Conservation (phyloP, 2,797 vertebrate genomes). For the Chrysocyon brachyurus region DNA sequence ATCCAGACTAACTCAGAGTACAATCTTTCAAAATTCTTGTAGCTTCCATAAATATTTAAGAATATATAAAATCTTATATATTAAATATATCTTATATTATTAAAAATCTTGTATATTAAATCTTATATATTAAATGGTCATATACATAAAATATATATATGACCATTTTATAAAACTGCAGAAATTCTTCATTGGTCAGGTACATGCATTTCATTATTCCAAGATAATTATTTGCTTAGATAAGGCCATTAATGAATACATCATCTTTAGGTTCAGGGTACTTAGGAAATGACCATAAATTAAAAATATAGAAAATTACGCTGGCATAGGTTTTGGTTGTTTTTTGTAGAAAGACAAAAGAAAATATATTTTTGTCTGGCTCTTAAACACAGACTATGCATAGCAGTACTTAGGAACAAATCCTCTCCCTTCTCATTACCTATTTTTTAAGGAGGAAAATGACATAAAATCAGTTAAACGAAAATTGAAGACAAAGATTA, state of each 20-base stretch:
- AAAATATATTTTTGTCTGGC: neutral
- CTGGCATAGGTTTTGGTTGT: neutral
- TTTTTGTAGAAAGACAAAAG: conserved; percentile 40
- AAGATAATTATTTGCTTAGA: conserved; percentile 12
- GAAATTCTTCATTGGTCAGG: conserved; percentile 19
- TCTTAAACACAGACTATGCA: conserved; percentile 51
- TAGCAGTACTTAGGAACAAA: conserved; percentile 26
- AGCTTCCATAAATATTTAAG: neutral
- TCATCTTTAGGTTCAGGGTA: neutral
- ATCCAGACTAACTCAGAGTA: neutral
- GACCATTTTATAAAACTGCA: conserved; percentile 32
- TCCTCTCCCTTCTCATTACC: neutral
- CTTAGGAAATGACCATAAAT: conserved; percentile 25
- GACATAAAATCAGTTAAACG: neutral
- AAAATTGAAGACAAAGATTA: neutral
- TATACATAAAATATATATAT: neutral
- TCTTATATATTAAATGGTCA: too few relatives aligned
- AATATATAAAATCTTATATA: neutral
- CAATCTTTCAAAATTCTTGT: neutral
- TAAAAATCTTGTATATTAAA: too few relatives aligned
- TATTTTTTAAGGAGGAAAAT: neutral
- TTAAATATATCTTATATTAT: too few relatives aligned
- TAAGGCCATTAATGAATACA: neutral
- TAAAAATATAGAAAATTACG: conserved; percentile 53
- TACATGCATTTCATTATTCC: conserved; percentile 23